Base-by-base conservation (phyloP, 2,797 vertebrate genomes). In the Nyctalus aviator region DNA sequence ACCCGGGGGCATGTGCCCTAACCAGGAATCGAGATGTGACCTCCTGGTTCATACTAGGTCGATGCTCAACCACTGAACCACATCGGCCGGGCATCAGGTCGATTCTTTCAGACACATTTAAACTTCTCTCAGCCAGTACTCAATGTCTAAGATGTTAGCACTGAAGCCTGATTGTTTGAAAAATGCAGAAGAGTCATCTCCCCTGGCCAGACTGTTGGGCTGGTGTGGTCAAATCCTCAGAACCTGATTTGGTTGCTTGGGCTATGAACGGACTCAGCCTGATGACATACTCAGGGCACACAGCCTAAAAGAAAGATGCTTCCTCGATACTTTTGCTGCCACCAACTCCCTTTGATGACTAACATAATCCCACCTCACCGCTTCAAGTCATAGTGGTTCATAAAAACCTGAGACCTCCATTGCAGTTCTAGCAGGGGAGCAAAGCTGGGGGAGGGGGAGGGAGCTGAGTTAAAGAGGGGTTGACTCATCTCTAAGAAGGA, bases 21-120 rank as follows among this genome's bases (percentile, higher is more conserved):
- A 48, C 46, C 46, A 48, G 53, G 21, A 55, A 55, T 23, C 1
- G 7, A 55, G 10, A 21, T 1, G 21, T 23, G 53, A 55, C 8
- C 21, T 55, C 53, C 21, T 23, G 53, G 53, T 55, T 55, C 21
- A 55, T 23, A 55, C 8, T 55, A 23, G 53, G 18, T 23, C 3
- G 53, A 55, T 55, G 53, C 53, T 23, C 21, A 55, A 55, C 21
- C 21, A 55, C 53, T 55, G 53, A 55, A 20, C 53, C 53, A 55
- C 6, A 7, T 6, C 3, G 53, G 53, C 53, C 3, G 1, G 53
- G 41, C 12, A 18, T 79, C 57, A 64, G 44, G 37, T 27, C 75
- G 17, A n/a, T 89, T 85, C 82, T 64, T 93, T 30, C 35, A 81
- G 66, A 66, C 2, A 8, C 32, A 78, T 48, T 94, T 86, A 44